These are phyloP conservation scores for Galago senegalensis DNA, from an alignment of 2,797 vertebrate species.

Conservation along the genomic window DNA sequence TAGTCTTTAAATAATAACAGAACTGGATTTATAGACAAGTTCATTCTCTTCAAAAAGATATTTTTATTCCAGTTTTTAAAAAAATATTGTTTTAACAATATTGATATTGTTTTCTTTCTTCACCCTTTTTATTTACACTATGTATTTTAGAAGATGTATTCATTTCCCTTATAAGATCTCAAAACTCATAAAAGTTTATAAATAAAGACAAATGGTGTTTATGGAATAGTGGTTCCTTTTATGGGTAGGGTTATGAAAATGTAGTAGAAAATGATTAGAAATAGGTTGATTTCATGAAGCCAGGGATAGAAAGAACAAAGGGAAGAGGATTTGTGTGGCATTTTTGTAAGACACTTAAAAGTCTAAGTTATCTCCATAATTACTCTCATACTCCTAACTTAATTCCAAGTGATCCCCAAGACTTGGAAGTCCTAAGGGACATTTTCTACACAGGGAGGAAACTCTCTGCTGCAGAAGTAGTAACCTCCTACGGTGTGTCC, in stretches of 20 bases:
- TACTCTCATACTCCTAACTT: neutral
- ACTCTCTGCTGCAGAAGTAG: neutral
- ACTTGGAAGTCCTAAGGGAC: neutral
- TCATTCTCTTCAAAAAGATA: neutral
- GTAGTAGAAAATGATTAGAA: neutral
- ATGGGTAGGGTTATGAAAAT: neutral
- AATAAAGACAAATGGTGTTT: neutral
- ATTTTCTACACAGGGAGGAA: neutral
- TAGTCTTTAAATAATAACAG: neutral
- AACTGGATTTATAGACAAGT: neutral
- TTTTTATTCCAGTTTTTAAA: constrained; percentile 35
- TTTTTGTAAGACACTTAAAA: neutral
- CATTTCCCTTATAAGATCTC: neutral
- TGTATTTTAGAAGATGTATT: neutral
- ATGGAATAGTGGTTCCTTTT: neutral
- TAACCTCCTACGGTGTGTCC: neutral
- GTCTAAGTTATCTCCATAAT: neutral
- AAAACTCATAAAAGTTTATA: neutral
- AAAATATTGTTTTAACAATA: neutral
- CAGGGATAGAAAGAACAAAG: neutral
- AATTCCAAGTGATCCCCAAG: neutral
- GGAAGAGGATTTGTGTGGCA: neutral
- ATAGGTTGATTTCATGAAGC: neutral
- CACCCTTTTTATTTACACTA: neutral
- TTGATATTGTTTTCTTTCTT: neutral